phyloP scores from a whole-genome alignment of 1,140 invertebrate species.

The Drosophila nasuta region DNA sequence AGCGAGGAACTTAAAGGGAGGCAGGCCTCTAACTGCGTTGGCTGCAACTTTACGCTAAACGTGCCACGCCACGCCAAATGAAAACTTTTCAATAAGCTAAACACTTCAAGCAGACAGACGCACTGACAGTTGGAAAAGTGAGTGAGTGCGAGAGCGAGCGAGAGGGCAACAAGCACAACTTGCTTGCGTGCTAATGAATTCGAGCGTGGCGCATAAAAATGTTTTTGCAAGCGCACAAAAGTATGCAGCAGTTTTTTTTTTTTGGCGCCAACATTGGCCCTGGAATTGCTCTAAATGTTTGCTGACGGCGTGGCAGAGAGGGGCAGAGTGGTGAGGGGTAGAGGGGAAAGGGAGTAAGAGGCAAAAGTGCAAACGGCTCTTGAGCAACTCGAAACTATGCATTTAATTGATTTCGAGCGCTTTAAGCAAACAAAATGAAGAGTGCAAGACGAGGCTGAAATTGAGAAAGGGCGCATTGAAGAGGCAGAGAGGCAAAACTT shows the following conservation, averaged over 20 bases:
- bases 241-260: slow-evolving; percentile 52
- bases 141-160: neutral
- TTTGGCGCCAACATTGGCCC: slow-evolving; percentile 11
- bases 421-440: slow-evolving; percentile 59
- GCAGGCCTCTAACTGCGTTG: slow-evolving; percentile 26
- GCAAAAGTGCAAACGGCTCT: slow-evolving; percentile 45
- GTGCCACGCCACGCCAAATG: slow-evolving; percentile 54
- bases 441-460: neutral
- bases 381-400: slow-evolving; percentile 76
- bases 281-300: slow-evolving; percentile 10
- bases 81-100: slow-evolving; percentile 81
- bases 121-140: slow-evolving; percentile 19
- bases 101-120: slow-evolving; percentile 68
- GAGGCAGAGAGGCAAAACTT: neutral
- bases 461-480: neutral
- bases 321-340: neutral
- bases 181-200: slow-evolving; percentile 72
- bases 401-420: slow-evolving; percentile 80
- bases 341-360: too few species aligned
- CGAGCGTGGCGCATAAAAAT: slow-evolving; percentile 73
- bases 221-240: slow-evolving; percentile 59
- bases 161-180: slow-evolving; percentile 3
- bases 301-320: neutral
- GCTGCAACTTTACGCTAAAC: slow-evolving; percentile 61
- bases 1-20: neutral